Base-by-base conservation (phyloP, 2,113 vertebrate genomes). In the Ophthalmolycus amberensis region DNA sequence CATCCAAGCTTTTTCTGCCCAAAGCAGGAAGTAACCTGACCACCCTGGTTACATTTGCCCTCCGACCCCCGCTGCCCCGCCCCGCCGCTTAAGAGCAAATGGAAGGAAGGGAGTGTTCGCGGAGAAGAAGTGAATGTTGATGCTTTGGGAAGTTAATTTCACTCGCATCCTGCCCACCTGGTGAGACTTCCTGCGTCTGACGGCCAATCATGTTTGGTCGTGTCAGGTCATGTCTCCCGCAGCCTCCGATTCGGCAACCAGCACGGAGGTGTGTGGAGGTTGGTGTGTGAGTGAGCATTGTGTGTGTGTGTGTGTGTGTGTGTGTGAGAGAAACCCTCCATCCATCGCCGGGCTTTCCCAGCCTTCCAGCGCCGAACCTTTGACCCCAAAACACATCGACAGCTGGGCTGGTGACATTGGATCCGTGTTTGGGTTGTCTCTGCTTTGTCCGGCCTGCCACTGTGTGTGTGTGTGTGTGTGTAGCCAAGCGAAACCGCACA, bases 341-440 rank as follows among this genome's bases (percentile, higher is more conserved):
- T 84, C 78, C 76, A 73, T 83, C 34, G 22, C 18, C 40, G 4
- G 82, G 73, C 67, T 89, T 92, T 93, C 91, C 89, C 91, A 92
- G 89, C 86, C 84, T 92, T 79, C 62, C 52, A 40, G 79, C 20
- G 11, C 25, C 73, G 62, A 92, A 87, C 90, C 86, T 87, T 86
- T 90, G 91, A 92, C 92, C 91, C 78, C 75, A 62, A 89, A 94
- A 93, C 92, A 91, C 80, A 90, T 75, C 65, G 89, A 90, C 92
- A 94, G 93, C 93, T 94, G 92, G 82, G 85, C 34, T 1, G 54
- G 64, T 88, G 93, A 92, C 90, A 94, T 75, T 14, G 84, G 93
- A 94, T 93, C 87, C n/a, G 11, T 94, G 93, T 93, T 94, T 92
- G 91, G 91, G 90, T 91, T 93, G 89, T 92, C 85, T 91, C 66